phyloP scores from a whole-genome alignment of 1,140 invertebrate genomes.

The Calliopsis andreniformis region DNA sequence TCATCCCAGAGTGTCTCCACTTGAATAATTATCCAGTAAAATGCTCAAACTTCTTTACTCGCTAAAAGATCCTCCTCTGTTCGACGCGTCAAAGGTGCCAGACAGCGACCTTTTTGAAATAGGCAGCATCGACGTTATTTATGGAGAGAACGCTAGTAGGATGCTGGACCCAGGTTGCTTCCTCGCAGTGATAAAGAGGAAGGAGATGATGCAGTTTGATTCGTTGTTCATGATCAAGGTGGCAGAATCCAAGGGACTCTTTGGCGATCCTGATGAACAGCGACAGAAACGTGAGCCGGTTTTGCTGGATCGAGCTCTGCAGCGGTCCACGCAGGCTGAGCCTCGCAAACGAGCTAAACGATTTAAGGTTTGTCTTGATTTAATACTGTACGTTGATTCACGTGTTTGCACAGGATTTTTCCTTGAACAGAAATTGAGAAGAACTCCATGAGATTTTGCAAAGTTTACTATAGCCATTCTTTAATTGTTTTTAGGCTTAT shows the following conservation, averaged over 20 bases:
- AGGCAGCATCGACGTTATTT: slow-evolving; percentile 67
- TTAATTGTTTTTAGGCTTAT: too few relatives aligned
- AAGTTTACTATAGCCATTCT: too few relatives aligned
- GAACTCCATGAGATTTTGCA: too few relatives aligned
- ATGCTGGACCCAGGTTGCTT: slow-evolving; percentile 85
- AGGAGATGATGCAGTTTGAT: slow-evolving; percentile 87
- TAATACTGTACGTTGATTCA: too few relatives aligned
- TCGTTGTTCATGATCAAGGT: slow-evolving; percentile 91
- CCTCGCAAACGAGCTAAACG: slow-evolving; percentile 68
- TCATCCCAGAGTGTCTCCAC: too few relatives aligned
- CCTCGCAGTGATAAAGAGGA: slow-evolving; percentile 86
- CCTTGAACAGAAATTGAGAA: too few relatives aligned
- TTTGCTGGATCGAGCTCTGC: slow-evolving; percentile 33
- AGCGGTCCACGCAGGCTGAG: slow-evolving; percentile 40
- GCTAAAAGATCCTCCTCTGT: neutral
- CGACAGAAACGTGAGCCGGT: slow-evolving; percentile 62
- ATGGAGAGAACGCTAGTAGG: slow-evolving; percentile 57
- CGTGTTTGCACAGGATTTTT: too few relatives aligned
- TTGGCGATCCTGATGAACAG: slow-evolving; percentile 81
- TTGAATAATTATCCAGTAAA: neutral
- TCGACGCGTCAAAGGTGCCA: slow-evolving; percentile 82
- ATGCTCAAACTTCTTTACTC: too few relatives aligned
- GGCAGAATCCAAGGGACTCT: slow-evolving; percentile 88
- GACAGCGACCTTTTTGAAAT: slow-evolving; percentile 88
- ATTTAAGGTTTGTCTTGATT: slow-evolving; percentile 65